Evolutionary conservation across 2,113 vertebrate genomes (phyloP).

Genomic region (Copsychus sechellarum): DNA sequence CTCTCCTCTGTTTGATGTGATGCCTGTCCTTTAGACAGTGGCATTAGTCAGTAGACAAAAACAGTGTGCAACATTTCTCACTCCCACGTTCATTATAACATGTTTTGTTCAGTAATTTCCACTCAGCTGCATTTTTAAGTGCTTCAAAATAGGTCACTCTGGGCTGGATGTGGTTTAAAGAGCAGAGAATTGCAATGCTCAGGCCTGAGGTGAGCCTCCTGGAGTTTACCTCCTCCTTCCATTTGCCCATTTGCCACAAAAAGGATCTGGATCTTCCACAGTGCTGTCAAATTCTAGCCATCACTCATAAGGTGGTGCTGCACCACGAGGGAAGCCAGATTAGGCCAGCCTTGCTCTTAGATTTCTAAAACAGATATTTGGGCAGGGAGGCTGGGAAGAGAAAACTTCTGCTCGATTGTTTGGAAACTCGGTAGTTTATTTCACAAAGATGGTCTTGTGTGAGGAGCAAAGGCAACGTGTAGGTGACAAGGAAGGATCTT

Average conservation of each 20-base stretch:
- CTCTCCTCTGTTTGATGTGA: constrained; percentile 3
- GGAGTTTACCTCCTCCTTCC: not conserved
- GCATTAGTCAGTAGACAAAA: not conserved
- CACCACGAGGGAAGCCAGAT: not conserved
- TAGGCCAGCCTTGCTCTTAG: not conserved
- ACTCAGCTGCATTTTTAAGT: not conserved
- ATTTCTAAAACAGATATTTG: not conserved
- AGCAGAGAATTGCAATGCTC: not conserved
- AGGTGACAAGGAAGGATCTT: not conserved
- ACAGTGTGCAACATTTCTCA: not conserved
- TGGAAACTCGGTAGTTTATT: not conserved
- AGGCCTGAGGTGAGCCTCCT: not conserved
- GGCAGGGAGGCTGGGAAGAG: not conserved
- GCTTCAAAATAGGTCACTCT: not conserved
- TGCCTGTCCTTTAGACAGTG: not conserved
- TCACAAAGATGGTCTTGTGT: not conserved
- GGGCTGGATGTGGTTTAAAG: not conserved
- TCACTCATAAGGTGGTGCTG: not conserved
- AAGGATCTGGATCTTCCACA: not conserved
- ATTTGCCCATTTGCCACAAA: not conserved
- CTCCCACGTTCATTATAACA: not conserved
- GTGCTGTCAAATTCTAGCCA: not conserved
- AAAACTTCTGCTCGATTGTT: not conserved
- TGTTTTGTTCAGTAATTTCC: constrained; percentile 1
- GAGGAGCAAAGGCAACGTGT: not conserved